A percentile compares a stretch with the other conserved stretches of the same genome.
These are phyloP conservation scores for Crepidodera aurea DNA, from an alignment of 2,888 invertebrate species.

Conservation along the genomic window DNA sequence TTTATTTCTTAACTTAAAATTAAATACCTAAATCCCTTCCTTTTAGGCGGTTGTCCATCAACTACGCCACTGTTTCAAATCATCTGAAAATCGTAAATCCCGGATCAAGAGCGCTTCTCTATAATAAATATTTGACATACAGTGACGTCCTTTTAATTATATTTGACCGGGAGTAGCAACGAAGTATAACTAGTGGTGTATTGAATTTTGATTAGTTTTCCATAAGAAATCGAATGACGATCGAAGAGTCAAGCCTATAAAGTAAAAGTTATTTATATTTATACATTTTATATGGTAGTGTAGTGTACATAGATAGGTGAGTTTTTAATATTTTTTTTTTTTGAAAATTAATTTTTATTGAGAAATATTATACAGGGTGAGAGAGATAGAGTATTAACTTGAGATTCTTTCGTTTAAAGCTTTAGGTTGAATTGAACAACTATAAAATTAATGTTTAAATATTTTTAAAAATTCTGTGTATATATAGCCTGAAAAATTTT, in stretches of 20 bases:
- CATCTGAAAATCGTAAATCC: not conserved
- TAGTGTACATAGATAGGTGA: not conserved
- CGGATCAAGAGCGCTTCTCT: not conserved
- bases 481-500: too few species aligned
- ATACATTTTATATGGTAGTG: not conserved
- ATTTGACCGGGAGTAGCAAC: constrained; percentile 10
- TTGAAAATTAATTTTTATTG: too few species aligned
- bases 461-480: too few species aligned
- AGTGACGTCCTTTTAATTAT: constrained; percentile 1
- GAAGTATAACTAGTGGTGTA: constrained; percentile 5
- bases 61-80: not conserved
- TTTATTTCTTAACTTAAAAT: too few species aligned
- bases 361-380: too few species aligned
- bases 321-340: too few species aligned
- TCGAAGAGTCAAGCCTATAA: not conserved
- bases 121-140: not conserved
- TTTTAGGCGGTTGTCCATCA: too few species aligned
- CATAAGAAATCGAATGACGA: constrained; percentile 20
- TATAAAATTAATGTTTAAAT: too few species aligned
- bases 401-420: too few species aligned
- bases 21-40: too few species aligned
- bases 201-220: constrained; percentile 25
- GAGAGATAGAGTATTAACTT: too few species aligned
- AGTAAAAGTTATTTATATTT: not conserved
- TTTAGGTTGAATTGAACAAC: too few species aligned